Base-by-base conservation (phyloP, 2,797 vertebrate species). In the Typhlichthys subterraneus region DNA sequence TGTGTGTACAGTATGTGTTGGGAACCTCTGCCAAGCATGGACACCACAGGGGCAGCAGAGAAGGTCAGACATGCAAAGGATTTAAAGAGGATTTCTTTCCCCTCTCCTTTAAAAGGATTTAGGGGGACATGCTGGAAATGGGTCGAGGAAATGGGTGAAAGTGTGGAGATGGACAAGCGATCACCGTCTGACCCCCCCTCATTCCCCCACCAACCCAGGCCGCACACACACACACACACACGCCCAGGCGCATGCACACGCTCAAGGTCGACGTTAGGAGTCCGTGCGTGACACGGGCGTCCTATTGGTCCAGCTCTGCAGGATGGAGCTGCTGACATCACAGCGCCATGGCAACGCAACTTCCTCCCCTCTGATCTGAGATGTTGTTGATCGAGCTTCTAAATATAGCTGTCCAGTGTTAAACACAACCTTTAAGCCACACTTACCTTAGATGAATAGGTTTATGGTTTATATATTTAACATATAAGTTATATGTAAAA, bases 61-160 rank as follows among this genome's bases (percentile, higher is more conserved):
- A 76, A 73, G 77, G 83, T 86, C 81, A 84, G 67, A 77, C 67
- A 73, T 76, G 76, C 76, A 67, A 61, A 72, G 72, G 69, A 70
- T 79, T 80, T 81, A 79, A 73, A 70, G 67, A 70, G 70, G 63
- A 73, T 81, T 82, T 79, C 67, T 73, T 70, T 63, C 77, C 73
- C 58, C 61, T 73, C 69, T 65, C 73, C 70, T 72, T 64, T 70
- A 68, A 82, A 61, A 79, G 72, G 63, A 75, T 76, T 58, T 76
- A 67, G 67, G 38, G 72, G 65, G 33, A 69, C 68, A 67, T 68
- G 64, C 48, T 78, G 75, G 84, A 91, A 85, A 29, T 90, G 75
- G 77, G 88, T 86, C 85, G 88, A 76, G 67, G 78, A 85, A 86
- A 83, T 79, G 73, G 82, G 83, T 82, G 81, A 80, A 85, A 80